phyloP scores from a whole-genome alignment of 2,113 vertebrate genomes.

The Heteronetta atricapilla region DNA sequence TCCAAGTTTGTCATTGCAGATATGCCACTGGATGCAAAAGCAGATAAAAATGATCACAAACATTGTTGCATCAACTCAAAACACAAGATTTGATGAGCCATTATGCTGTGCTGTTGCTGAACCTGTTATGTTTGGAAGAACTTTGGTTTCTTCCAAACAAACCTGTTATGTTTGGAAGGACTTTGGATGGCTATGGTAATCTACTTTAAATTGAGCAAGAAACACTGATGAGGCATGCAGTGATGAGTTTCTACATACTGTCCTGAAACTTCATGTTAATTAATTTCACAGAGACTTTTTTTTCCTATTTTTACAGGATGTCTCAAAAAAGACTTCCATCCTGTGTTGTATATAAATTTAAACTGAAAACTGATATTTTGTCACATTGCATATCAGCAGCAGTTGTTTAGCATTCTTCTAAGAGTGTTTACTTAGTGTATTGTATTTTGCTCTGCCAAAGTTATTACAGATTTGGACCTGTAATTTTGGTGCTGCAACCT shows the following conservation, averaged over 20 bases:
- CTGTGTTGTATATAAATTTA: background rate
- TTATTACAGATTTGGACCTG: background rate
- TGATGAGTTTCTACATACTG: background rate
- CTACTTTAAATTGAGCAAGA: background rate
- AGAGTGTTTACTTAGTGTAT: background rate
- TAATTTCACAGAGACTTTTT: background rate
- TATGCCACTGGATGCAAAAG: background rate
- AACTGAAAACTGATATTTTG: background rate
- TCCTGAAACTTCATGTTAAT: background rate
- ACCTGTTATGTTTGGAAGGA: background rate
- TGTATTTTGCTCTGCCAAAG: background rate
- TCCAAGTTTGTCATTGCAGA: background rate
- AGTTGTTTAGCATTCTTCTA: background rate
- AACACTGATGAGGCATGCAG: background rate
- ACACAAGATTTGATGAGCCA: background rate
- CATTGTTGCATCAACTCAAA: background rate
- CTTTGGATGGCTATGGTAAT: background rate
- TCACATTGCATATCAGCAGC: background rate
- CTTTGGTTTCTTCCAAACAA: conserved; percentile 6
- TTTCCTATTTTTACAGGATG: background rate
- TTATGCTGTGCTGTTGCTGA: background rate
- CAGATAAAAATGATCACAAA: background rate
- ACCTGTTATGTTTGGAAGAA: background rate
- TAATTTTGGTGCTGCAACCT: background rate
- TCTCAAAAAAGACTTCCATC: background rate